Base-by-base conservation (phyloP, 2,113 vertebrate genomes). In the Salvelinus alpinus region DNA sequence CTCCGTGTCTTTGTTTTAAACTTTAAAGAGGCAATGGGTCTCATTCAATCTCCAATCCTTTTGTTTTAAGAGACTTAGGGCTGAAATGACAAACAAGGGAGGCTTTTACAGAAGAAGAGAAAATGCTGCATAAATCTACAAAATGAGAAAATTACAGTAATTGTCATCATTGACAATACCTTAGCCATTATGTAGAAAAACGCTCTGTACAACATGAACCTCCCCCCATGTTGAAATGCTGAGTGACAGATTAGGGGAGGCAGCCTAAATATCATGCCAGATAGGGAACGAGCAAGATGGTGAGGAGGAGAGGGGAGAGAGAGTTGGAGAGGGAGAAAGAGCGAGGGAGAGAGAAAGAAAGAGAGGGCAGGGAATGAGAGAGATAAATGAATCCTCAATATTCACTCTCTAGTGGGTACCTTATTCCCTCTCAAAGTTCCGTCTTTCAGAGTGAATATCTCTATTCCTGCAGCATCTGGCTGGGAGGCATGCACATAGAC, bases 381-480 rank as follows among this genome's bases (percentile, higher is more conserved):
- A 88, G 84, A 88, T 84, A 91, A 92, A 92, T 92, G 89, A 90
- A 92, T 94, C 88, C 89, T 90, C 88, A 86, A 90, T 92, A 90
- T 91, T 81, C 86, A 86, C 86, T 92, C 89, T 85, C 91, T 88
- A 86, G 89, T 92, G 91, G 86, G 86, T 75, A 91, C 91, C 89
- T 92, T 91, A 91, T 91, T 92, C 87, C 87, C 83, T 88, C 90
- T 88, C 86, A 87, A 91, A 92, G 88, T 89, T 91, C 87, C 84
- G 87, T 89, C 91, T 85, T 88, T 83, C 77, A 75, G 87, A 93
- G 91, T 92, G 93, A 89, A 93, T 91, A 91, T 93, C 91, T 90
- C 80, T 81, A 85, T 88, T 85, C 84, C 88, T 84, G 84, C 83
- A 82, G 90, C 84, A 86, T 85, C 78, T 80, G 88, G 83, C 88